Percentiles rank a stretch among this genome's conserved stretches.
phyloP scores from a whole-genome alignment of 2,113 vertebrate genomes.

The Cryptotis parvus region DNA sequence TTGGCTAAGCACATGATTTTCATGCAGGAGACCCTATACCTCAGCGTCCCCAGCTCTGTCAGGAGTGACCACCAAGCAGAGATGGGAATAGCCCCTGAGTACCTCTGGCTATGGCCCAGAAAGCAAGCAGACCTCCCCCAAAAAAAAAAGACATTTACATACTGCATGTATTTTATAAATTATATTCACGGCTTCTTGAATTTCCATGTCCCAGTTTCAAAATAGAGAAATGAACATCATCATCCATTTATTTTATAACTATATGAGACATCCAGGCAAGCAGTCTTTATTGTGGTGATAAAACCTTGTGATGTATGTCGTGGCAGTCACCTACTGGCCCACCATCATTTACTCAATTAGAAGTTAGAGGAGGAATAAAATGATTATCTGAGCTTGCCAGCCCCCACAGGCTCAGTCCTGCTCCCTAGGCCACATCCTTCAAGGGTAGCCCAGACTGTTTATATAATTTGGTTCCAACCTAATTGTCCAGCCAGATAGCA shows the following conservation, averaged over 20 bases:
- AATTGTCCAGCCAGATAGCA: conserved; percentile 54
- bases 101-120: too few relatives aligned
- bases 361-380: conserved; percentile 44
- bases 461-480: conserved; percentile 51
- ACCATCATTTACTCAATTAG: not conserved
- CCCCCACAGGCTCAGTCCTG: not conserved
- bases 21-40: too few relatives aligned
- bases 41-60: too few relatives aligned
- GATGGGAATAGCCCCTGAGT: too few relatives aligned
- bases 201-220: conserved; percentile 5
- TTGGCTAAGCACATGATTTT: too few relatives aligned
- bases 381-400: not conserved
- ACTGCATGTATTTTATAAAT: conserved; percentile 29
- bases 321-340: not conserved
- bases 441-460: conserved; percentile 34
- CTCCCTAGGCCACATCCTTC: conserved; percentile 49
- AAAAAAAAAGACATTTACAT: not conserved
- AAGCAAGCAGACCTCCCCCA: too few relatives aligned
- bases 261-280: not conserved
- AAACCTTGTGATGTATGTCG: not conserved
- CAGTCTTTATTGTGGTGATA: conserved; percentile 47
- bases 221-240: conserved; percentile 26
- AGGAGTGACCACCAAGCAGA: too few relatives aligned
- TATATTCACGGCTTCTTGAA: not conserved
- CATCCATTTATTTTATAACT: conserved; percentile 40